phyloP scores from a whole-genome alignment of 2,888 invertebrate genomes.

The Dichetophora obliterata region DNA sequence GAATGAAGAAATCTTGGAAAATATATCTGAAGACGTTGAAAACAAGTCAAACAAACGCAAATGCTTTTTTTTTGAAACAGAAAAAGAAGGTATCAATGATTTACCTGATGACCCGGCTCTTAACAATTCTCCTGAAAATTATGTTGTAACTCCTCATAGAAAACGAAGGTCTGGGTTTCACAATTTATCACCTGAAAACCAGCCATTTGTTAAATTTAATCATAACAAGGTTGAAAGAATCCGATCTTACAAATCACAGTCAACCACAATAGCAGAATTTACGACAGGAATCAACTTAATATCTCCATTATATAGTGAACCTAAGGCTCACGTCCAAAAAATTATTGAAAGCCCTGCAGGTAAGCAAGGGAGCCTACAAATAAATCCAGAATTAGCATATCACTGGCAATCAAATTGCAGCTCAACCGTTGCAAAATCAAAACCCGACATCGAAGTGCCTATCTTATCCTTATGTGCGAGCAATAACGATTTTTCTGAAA shows the following conservation, averaged over 20 bases:
- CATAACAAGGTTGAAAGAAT: conserved; percentile 82
- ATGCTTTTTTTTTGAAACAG: conserved; percentile 69
- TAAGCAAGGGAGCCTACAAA: conserved; percentile 64
- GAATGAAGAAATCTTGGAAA: conserved; percentile 67
- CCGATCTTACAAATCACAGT: conserved; percentile 76
- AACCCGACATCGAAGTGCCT: conserved; percentile 61
- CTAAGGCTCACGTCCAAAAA: conserved; percentile 49
- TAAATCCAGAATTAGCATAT: conserved; percentile 71
- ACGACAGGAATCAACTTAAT: conserved; percentile 63
- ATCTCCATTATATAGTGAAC: conserved; percentile 50
- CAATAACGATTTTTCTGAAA: conserved; percentile 53
- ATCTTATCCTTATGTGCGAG: conserved; percentile 58
- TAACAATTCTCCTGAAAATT: conserved; percentile 84
- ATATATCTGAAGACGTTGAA: conserved; percentile 29
- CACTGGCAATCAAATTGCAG: conserved; percentile 66
- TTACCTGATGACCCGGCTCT: conserved; percentile 80
- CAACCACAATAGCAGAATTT: conserved; percentile 80
- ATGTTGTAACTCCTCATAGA: conserved; percentile 88
- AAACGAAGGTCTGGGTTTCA: conserved; percentile 89
- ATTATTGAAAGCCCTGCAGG: conserved; percentile 60
- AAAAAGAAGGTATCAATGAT: conserved; percentile 73
- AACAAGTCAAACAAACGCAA: conserved; percentile 56
- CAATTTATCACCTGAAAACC: conserved; percentile 88
- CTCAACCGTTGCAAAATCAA: conserved; percentile 62
- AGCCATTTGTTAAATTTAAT: conserved; percentile 86